A percentile compares a stretch with the other conserved stretches of the same genome.
Conservation (phyloP, 2,888 invertebrate species). For the Rutpela maculata region DNA sequence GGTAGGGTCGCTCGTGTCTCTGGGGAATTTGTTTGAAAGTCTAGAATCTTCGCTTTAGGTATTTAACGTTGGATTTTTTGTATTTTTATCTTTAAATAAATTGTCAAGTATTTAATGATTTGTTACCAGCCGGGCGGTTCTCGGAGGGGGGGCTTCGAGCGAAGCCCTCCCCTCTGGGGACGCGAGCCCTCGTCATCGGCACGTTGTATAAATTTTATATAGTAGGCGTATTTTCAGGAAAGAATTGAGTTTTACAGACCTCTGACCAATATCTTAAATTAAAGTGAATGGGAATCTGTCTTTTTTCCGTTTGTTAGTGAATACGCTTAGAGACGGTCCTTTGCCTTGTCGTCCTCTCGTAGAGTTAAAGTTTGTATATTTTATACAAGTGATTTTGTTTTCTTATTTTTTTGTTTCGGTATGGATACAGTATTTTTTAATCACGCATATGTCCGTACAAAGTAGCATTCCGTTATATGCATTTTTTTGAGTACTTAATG, state of each 20-base stretch:
- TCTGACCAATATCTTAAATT: conserved; percentile 45
- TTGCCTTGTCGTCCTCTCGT: conserved; percentile 54
- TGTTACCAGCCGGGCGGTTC: conserved; percentile 50
- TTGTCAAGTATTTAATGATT: conserved; percentile 54
- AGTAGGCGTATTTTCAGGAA: conserved; percentile 30
- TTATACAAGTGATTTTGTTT: conserved; percentile 51
- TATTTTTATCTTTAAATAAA: conserved; percentile 55
- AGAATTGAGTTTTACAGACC: conserved; percentile 37
- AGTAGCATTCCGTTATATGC: conserved; percentile 63
- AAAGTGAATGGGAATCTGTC: conserved; percentile 28
- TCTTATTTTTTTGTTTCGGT: conserved; percentile 50
- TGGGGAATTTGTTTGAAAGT: conserved; percentile 52
- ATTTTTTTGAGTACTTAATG: conserved; percentile 45
- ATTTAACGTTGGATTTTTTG: conserved; percentile 58
- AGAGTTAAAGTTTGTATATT: conserved; percentile 58
- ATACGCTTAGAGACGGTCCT: conserved; percentile 56
- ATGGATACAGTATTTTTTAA: conserved; percentile 59
- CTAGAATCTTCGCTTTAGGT: conserved; percentile 58
- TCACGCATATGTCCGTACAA: conserved; percentile 64
- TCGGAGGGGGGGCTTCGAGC: conserved; percentile 9
- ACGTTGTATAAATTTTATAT: conserved; percentile 44
- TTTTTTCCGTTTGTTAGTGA: conserved; percentile 44
- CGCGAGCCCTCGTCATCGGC: neutral
- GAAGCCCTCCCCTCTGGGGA: neutral
- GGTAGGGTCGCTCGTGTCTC: conserved; percentile 35